These are phyloP conservation scores for Atrina japonica DNA, from an alignment of 2,888 invertebrate genomes.

Conservation along the genomic window DNA sequence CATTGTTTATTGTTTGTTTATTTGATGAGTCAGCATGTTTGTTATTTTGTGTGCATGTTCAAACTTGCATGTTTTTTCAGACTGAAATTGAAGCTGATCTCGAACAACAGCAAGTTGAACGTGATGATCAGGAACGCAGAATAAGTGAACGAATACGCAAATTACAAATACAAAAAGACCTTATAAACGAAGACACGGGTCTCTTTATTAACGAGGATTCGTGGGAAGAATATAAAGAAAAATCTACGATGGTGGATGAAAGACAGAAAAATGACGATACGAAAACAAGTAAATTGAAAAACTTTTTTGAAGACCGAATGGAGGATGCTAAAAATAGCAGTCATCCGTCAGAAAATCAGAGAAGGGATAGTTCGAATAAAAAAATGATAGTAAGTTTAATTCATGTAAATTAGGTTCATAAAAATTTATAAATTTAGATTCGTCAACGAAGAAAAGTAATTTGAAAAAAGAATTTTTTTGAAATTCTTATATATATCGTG, in stretches of 20 bases:
- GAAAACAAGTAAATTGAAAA: constrained; percentile 42
- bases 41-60: constrained; percentile 5
- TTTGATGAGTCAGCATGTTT: too few species aligned
- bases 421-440: too few species aligned
- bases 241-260: constrained; percentile 5
- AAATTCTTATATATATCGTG: too few species aligned
- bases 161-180: constrained; percentile 16
- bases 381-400: constrained; percentile 9
- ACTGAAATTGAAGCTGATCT: constrained; percentile 14
- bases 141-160: constrained; percentile 32
- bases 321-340: constrained; percentile 21
- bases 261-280: constrained; percentile 30
- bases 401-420: background rate
- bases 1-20: too few species aligned
- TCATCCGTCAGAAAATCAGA: constrained; percentile 17
- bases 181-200: constrained; percentile 14
- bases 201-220: constrained; percentile 24
- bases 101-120: constrained; percentile 10
- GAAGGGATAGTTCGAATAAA: constrained; percentile 17
- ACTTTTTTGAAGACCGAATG: constrained; percentile 39
- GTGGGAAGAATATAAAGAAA: constrained; percentile 2
- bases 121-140: constrained; percentile 31
- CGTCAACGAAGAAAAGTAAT: background rate
- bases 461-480: too few species aligned
- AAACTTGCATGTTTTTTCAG: constrained; percentile 9